These are phyloP conservation scores for Chelmon rostratus DNA, from an alignment of 2,797 vertebrate species.

Conservation along the genomic window DNA sequence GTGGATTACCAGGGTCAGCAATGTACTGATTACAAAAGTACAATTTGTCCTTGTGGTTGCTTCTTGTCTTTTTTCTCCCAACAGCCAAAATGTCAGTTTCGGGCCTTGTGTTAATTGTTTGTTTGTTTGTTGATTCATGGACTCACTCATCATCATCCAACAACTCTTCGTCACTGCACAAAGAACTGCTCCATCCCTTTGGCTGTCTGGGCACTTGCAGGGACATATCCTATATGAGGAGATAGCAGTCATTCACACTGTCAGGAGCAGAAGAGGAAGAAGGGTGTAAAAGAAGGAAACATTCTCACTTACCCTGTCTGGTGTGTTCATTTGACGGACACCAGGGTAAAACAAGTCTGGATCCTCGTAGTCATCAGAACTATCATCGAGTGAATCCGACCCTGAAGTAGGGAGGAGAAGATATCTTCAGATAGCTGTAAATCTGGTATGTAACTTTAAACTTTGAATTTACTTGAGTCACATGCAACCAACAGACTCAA, in stretches of 20 bases:
- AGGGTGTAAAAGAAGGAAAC: neutral
- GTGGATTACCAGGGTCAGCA: neutral
- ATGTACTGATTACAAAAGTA: neutral
- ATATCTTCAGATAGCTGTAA: neutral
- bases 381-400: constrained; percentile 44
- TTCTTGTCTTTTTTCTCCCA: neutral
- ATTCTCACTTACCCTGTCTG: constrained; percentile 65
- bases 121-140: constrained; percentile 11
- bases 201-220: constrained; percentile 60
- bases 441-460: neutral
- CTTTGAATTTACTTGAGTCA: neutral
- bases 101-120: constrained; percentile 2
- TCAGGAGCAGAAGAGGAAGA: neutral
- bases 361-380: constrained; percentile 81
- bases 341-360: constrained; percentile 44
- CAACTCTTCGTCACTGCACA: constrained; percentile 85
- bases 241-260: constrained; percentile 50
- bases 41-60: constrained; percentile 1
- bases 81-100: neutral
- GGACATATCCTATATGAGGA: constrained; percentile 75
- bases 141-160: constrained; percentile 83
- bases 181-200: constrained; percentile 64
- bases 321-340: constrained; percentile 61
- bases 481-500: neutral
- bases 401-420: constrained; percentile 22